Evolutionary conservation across 2,888 invertebrate species (phyloP), one percentile per base, ranked within the genome.

Genomic region (Galerucella pusilla): DNA sequence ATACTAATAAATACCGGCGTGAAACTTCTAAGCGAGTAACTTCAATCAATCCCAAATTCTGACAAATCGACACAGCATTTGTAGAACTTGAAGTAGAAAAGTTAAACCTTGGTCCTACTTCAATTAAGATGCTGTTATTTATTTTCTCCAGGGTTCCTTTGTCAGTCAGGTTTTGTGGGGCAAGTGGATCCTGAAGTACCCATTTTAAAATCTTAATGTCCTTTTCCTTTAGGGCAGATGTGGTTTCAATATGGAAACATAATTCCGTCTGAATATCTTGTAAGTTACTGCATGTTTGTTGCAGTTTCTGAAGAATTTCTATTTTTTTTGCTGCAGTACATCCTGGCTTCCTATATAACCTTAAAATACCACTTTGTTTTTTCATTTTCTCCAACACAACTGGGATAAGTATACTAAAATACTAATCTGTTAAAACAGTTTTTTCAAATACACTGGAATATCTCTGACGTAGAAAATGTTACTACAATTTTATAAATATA

Each of bases 1-100:
- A 91, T 61, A 88, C 88, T 73, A 95, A 89, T 28, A 93, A 89
- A 87, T 97, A 97, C 81, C 96, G 90, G 5, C 91, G 92, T 0
- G 96, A 95, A 52, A 92, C 90, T 88, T 99, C 99, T 70, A 99
- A 89, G 71, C 98, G 91, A 4, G 89, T 90, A 5, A 99, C 90
- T 85, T 93, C 91, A 59, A 88, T 88, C 49, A 98, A 88, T 2
- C 96, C 95, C 63, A 97, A 91, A 82, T 96, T 94, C 79, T 93
- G 92, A 85, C 97, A 97, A 81, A 98, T 98, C 70, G 97, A 97
- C 1, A 98, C 95, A 45, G 97, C 96, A 88, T 99, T 99, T 80
- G 97, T 98, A 0, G 97, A 98, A 86, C 96, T 96, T 0, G 99
- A 94, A 57, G 98, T 98, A 16, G 97, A 97, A 87, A 98, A 98